A percentile compares a stretch with the other conserved stretches of the same genome.
These are phyloP conservation scores for Eolophus roseicapilla DNA, from an alignment of 2,113 vertebrate species.

Conservation along the genomic window DNA sequence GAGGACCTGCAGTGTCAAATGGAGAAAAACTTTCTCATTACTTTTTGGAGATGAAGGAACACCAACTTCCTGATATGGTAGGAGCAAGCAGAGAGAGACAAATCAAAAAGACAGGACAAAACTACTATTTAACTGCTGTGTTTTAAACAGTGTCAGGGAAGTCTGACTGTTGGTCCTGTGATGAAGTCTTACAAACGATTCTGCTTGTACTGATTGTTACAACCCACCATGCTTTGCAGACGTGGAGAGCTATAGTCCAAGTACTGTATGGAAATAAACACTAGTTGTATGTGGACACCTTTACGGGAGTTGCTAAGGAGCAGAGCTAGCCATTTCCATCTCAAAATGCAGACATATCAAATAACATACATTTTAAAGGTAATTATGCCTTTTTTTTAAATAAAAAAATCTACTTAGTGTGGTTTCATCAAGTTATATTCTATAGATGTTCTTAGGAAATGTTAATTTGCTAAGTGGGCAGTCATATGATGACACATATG, in stretches of 20 bases:
- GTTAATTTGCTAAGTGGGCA: not conserved
- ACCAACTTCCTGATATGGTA: not conserved
- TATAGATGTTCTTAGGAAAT: not conserved
- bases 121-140: not conserved
- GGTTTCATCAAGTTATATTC: not conserved
- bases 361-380: not conserved
- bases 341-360: not conserved
- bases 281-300: not conserved
- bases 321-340: not conserved
- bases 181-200: not conserved
- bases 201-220: not conserved
- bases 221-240: not conserved
- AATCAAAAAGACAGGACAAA: not conserved
- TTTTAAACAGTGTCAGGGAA: not conserved
- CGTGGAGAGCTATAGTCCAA: not conserved
- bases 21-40: not conserved
- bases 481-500: not conserved
- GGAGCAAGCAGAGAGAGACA: not conserved
- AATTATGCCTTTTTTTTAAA: not conserved
- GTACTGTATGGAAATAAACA: not conserved
- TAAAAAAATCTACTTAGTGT: not conserved
- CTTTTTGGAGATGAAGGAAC: not conserved
- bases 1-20: not conserved
- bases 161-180: not conserved
- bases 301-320: not conserved